Conservation (phyloP, 64 coral and sea anemone genomes). For the Dendrophyllia cribrosa region DNA sequence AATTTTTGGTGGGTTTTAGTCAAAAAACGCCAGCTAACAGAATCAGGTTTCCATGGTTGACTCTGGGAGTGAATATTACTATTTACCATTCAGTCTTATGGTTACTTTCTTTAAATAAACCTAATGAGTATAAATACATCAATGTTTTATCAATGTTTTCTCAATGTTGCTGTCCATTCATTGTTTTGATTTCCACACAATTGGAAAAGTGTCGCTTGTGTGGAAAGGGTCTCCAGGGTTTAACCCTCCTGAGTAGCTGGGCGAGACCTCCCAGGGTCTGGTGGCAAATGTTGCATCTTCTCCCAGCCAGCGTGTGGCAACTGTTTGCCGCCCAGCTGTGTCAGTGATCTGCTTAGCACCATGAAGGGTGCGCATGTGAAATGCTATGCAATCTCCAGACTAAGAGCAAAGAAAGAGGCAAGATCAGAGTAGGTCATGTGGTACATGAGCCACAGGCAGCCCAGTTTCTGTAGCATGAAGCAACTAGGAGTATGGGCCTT, state of each 20-base stretch:
- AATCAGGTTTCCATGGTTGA: too few species aligned
- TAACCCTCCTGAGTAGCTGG: conserved; percentile 47
- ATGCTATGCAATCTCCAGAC: conserved; percentile 92
- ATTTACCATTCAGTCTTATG: too few species aligned
- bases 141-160: background rate
- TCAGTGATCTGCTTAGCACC: conserved; percentile 69
- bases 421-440: background rate
- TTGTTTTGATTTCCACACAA: conserved; percentile 19
- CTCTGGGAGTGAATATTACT: too few species aligned
- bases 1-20: too few species aligned
- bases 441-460: too few species aligned
- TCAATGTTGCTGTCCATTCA: background rate
- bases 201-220: conserved; percentile 8
- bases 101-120: too few species aligned
- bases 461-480: too few species aligned
- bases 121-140: too few species aligned
- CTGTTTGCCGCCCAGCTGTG: conserved; percentile 54
- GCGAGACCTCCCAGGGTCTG: conserved; percentile 76
- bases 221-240: conserved; percentile 51
- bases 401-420: background rate
- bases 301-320: conserved; percentile 88
- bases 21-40: too few species aligned
- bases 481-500: too few species aligned
- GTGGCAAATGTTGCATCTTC: conserved; percentile 62
- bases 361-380: conserved; percentile 89